Evolutionary conservation across 92 coral and sea anemone species (phyloP), one percentile per base, ranked within the genome.

Genomic region (Hydrozoanthus gracilis): DNA sequence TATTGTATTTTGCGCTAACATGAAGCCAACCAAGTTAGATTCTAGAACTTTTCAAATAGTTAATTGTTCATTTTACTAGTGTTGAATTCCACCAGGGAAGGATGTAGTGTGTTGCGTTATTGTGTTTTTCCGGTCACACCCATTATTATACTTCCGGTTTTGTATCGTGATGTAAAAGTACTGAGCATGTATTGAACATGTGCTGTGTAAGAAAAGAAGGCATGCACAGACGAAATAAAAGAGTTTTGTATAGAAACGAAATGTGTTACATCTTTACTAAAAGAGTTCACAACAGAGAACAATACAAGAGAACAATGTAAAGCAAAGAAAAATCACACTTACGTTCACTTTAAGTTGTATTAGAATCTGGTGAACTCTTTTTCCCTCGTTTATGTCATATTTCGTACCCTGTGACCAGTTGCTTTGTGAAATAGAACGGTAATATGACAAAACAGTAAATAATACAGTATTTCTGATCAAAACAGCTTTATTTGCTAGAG

Each of bases 1-100:
- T 44, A 20, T 85, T 60, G 83, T 89, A 15, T 78, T 52, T 71
- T 78, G 76, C 7, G 86, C 92, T 7, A 85, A 44, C 78, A 69
- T 82, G 86, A 82, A 66, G 47, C 86, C 86, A 9, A 82, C 44
- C 76, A 82, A 82, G 15, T 82, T 82, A 46, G 76, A 69, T 17
- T 82, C 77, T 58, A 18, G 50, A 18, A 27, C 5, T 16, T 20
- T 66, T 66, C 27, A 66, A 66, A 66, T 9, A 66, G 71, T 66
- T 66, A 1, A 66, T 8, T 10, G 71, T 66, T 66, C 9, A n/a
- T 7, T 17, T 66, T 66, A 10, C 27, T 66, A 66, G 71, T 16
- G 4, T 10, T n/a, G 71, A 66, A 66, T 9, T 66, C 44, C 27
- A 9, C 71, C 44, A 9, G 71, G 71, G 44, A 66, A 17, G 71